Evolutionary conservation across 2,888 invertebrate genomes (phyloP), one percentile per base, ranked within the genome.

Genomic region (Xestia sexstrigata): DNA sequence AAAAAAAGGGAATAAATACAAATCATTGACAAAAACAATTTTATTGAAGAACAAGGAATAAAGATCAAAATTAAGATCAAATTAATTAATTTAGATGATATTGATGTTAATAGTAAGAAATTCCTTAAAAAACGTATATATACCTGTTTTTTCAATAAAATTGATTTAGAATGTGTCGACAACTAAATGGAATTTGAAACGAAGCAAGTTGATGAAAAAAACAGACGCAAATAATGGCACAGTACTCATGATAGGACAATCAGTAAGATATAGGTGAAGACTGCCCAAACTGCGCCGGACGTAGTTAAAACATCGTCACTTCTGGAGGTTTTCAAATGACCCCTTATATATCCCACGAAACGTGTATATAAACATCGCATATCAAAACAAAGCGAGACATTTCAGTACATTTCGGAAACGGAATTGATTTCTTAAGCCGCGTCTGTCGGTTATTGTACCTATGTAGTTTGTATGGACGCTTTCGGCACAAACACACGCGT

Each of bases 341-440:
- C 23, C 17, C n/a, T 3, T 26, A 2, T 17, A 30, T 23, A 20
- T 35, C 35, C 35, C n/a, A 26, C 60, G 49, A 62, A 2, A 20
- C 87, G 88, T 89, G 85, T 87, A 79, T 81, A 13, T 77, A 79
- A 88, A 79, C 80, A 82, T 87, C 80, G 87, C 83, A 76, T 63
- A 58, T 76, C 72, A 78, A 81, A 82, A 78, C 67, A 66, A 81
- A 85, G 84, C 88, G 84, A 87, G 81, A 83, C 68, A 79, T 74
- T 78, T 87, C 78, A 87, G 84, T 88, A 89, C 85, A 88, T 88
- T 86, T 84, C 84, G 86, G 78, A 78, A 88, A 89, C 86, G 93
- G 93, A 93, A 93, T 93, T 93, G 93, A 93, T 93, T 93, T 93
- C 89, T 86, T 87, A 87, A 88, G 55, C 79, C 81, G 86, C 82